Evolutionary conservation across 1,140 invertebrate genomes (phyloP).

Genomic region (Listronotus oregonensis): DNA sequence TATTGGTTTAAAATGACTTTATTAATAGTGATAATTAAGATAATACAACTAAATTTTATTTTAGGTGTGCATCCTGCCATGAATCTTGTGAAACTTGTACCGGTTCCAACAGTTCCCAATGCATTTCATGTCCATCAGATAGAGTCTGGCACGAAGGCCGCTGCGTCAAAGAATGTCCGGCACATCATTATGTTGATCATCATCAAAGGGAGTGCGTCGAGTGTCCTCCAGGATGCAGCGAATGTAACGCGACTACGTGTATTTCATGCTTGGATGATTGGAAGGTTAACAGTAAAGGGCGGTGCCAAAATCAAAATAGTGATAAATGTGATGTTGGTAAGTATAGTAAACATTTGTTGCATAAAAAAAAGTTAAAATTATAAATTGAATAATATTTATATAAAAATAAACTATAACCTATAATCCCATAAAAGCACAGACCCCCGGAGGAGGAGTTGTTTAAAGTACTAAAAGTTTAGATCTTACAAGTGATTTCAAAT

Average conservation of each 20-base stretch:
- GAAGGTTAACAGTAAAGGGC: slow-evolving; percentile 72
- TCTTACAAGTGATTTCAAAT: too few relatives aligned
- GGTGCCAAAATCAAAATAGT: slow-evolving; percentile 69
- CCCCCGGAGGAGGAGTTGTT: too few relatives aligned
- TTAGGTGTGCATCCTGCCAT: slow-evolving; percentile 77
- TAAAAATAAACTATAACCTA: too few relatives aligned
- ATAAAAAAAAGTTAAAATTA: too few relatives aligned
- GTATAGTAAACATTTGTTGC: slow-evolving; percentile 20
- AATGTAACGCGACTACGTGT: slow-evolving; percentile 71
- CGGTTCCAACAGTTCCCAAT: slow-evolving; percentile 75
- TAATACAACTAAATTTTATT: slow-evolving; percentile 7
- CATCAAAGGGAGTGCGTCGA: slow-evolving; percentile 73
- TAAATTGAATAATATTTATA: too few relatives aligned
- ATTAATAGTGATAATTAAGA: too few relatives aligned
- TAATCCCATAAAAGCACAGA: too few relatives aligned
- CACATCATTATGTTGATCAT: slow-evolving; percentile 73
- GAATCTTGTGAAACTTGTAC: slow-evolving; percentile 80
- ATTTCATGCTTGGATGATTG: slow-evolving; percentile 71
- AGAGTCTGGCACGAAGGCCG: slow-evolving; percentile 69
- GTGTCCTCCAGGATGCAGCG: slow-evolving; percentile 74
- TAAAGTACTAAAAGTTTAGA: too few relatives aligned
- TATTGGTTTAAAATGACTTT: too few relatives aligned
- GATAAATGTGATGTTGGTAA: slow-evolving; percentile 67
- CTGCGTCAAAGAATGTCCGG: slow-evolving; percentile 70
- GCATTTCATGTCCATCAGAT: slow-evolving; percentile 75